These are phyloP conservation scores for Philotrypesis tridentata DNA, from an alignment of 1,140 invertebrate species.

Conservation along the genomic window DNA sequence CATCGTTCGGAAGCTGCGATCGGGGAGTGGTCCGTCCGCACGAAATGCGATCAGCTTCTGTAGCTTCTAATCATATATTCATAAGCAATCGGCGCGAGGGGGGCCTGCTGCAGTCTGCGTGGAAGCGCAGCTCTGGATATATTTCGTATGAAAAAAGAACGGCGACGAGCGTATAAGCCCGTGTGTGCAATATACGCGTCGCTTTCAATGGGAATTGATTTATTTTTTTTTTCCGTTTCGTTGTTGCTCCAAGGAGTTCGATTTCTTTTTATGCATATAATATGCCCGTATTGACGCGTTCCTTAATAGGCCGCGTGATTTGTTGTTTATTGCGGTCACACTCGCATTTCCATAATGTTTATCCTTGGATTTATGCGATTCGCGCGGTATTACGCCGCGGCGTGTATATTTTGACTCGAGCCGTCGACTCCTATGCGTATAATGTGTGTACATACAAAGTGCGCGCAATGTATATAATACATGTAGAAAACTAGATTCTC, in stretches of 20 bases:
- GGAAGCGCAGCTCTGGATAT: background rate
- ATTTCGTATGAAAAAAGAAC: background rate
- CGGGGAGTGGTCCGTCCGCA: background rate
- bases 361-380: background rate
- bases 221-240: conserved; percentile 10
- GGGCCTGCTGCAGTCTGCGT: background rate
- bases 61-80: conserved; percentile 37
- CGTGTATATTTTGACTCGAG: too few relatives aligned
- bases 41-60: conserved; percentile 18
- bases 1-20: background rate
- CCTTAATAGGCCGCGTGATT: conserved; percentile 12
- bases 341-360: background rate
- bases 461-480: too few relatives aligned
- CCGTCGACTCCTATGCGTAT: too few relatives aligned
- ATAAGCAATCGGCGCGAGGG: conserved; percentile 4
- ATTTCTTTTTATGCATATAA: conserved; percentile 1
- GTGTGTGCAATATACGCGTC: background rate
- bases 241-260: background rate
- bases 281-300: background rate
- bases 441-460: too few relatives aligned
- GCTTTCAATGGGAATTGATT: conserved; percentile 23
- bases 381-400: too few relatives aligned
- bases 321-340: conserved; percentile 4
- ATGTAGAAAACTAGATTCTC: background rate
- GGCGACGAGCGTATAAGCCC: background rate